Evolutionary conservation across 2,113 vertebrate genomes (phyloP), one percentile per base, ranked within the genome.

Genomic region (Holacanthus passer): DNA sequence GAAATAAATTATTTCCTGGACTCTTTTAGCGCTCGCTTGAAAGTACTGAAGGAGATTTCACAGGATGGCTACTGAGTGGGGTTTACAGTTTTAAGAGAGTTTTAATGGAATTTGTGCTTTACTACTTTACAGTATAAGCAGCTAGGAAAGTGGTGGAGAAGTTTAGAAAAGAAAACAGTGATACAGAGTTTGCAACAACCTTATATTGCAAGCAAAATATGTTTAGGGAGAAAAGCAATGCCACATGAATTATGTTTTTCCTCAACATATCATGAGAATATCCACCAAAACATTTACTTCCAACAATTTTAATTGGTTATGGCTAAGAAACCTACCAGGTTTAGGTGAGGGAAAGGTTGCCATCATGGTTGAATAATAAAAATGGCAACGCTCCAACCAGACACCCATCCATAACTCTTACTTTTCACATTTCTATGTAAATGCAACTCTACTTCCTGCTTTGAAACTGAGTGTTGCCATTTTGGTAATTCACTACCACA

Each of bases 1-100:
- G 65, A 81, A 87, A 87, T 92, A 88, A 87, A 90, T 91, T 87
- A 91, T 92, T 92, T 91, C 84, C 85, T 48, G 41, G 75, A 75
- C 60, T 89, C 67, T 74, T 85, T 87, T 24, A 72, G 73, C 56
- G 70, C 47, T 77, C 53, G 35, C 79, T 75, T 17, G 4, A 65
- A 82, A 77, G 67, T 71, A 78, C n/a, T 70, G 35, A 66, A 47
- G 66, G 66, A 88, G 59, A 77, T 89, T 81, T 39, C 5, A 43
- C 48, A 69, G 55, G 71, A 86, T 66, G 50, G 74, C 55, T 77
- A 77, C 75, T 50, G n/a, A 78, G 69, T 22, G 35, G 59, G 74
- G 27, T 84, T 87, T 76, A 85, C 53, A 53, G 56, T 79, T 91
- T 82, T 60, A 68, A 76, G 86, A 83, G 59, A 83, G 58, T 58